Percentiles rank a stretch among this genome's conserved stretches.
Conservation (phyloP, 2,113 vertebrate genomes). For the Gavialis gangeticus region DNA sequence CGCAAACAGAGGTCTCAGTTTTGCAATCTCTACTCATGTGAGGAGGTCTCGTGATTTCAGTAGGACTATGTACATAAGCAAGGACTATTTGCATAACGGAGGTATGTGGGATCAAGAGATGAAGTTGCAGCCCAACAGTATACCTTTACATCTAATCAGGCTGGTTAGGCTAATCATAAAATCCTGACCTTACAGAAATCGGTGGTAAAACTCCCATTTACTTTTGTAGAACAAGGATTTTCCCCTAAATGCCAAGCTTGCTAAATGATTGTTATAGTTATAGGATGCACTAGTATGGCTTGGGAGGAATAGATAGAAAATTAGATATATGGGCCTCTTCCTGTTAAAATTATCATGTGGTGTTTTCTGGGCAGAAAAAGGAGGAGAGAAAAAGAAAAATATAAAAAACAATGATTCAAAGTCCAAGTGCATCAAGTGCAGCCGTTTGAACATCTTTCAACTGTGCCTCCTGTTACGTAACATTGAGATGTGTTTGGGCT, state of each 20-base stretch:
- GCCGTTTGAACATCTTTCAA: slow-evolving; percentile 78
- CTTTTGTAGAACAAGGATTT: not conserved
- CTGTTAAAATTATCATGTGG: slow-evolving; percentile 18
- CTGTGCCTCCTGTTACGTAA: slow-evolving; percentile 70
- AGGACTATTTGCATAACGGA: not conserved
- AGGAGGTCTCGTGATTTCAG: not conserved
- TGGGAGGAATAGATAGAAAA: not conserved
- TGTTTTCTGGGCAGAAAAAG: not conserved
- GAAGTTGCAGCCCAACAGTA: not conserved
- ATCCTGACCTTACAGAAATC: not conserved
- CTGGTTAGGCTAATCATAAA: slow-evolving; percentile 28
- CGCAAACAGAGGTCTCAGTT: not conserved
- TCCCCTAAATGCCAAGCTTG: not conserved
- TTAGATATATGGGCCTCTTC: not conserved
- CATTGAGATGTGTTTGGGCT: slow-evolving; percentile 55
- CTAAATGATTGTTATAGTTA: not conserved
- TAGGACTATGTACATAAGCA: not conserved
- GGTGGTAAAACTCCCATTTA: not conserved
- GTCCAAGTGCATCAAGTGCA: slow-evolving; percentile 43
- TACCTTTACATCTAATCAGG: not conserved
- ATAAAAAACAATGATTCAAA: slow-evolving; percentile 41
- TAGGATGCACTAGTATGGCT: not conserved
- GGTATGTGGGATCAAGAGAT: accelerated
- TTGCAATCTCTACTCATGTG: not conserved
- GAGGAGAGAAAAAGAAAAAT: not conserved